phyloP scores from a whole-genome alignment of 2,113 vertebrate genomes.

The Uropsilus gracilis region DNA sequence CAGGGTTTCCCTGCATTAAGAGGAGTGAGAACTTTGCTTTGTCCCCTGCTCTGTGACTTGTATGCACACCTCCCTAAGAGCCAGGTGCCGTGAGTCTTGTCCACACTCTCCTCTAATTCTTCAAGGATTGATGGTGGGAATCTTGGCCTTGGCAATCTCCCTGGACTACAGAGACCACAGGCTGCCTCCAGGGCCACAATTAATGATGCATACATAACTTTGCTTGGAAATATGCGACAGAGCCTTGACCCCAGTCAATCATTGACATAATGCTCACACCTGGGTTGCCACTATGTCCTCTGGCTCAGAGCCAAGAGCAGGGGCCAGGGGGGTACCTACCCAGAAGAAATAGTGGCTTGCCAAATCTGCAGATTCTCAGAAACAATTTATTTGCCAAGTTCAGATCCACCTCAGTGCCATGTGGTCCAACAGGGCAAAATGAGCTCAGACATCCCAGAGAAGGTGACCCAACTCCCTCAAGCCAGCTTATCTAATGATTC shows the following conservation, averaged over 20 bases:
- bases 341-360: not conserved
- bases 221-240: not conserved
- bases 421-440: not conserved
- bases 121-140: not conserved
- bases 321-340: not conserved
- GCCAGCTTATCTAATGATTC: not conserved
- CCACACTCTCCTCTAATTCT: not conserved
- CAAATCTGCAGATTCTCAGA: not conserved
- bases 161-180: not conserved
- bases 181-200: not conserved
- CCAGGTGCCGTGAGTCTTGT: not conserved
- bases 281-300: conserved; percentile 38
- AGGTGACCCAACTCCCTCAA: not conserved
- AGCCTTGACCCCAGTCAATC: conserved; percentile 6
- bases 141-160: not conserved
- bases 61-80: not conserved
- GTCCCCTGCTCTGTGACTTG: not conserved
- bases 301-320: not conserved
- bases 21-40: not conserved
- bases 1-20: not conserved
- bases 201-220: conserved; percentile 1
- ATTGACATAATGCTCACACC: conserved; percentile 44
- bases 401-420: not conserved
- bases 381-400: not conserved
- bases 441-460: not conserved